Conservation (phyloP, 2,113 vertebrate species). For the Syrrhaptes paradoxus region DNA sequence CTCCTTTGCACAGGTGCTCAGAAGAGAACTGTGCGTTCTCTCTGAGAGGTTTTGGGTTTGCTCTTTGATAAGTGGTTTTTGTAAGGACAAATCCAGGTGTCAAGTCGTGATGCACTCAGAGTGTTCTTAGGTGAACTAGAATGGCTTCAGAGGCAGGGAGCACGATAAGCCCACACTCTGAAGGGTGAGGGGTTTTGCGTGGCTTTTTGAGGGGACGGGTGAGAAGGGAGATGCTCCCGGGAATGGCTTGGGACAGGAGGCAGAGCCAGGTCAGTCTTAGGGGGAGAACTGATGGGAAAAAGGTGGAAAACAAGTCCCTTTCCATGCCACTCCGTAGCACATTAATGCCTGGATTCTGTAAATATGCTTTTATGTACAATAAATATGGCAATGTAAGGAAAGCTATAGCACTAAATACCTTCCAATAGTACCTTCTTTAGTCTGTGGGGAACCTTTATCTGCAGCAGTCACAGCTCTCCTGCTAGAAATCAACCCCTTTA, state of each 20-base stretch:
- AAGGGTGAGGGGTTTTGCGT: fast-evolving
- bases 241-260: not conserved
- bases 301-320: not conserved
- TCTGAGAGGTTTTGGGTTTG: not conserved
- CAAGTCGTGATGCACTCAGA: not conserved
- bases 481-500: constrained; percentile 32
- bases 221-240: not conserved
- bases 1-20: not conserved
- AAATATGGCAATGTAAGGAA: constrained; percentile 16
- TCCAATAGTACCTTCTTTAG: constrained; percentile 1
- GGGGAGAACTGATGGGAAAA: not conserved
- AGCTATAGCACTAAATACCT: constrained; percentile 16
- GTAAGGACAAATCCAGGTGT: not conserved
- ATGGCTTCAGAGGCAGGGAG: not conserved
- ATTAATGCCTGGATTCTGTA: not conserved
- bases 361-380: constrained; percentile 37
- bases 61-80: not conserved
- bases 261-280: not conserved
- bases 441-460: constrained; percentile 46
- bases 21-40: not conserved
- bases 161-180: not conserved
- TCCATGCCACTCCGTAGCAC: not conserved
- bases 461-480: constrained; percentile 36
- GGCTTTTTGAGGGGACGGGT: not conserved
- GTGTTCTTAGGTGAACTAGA: not conserved